A percentile compares a stretch with the other conserved stretches of the same genome.
These are phyloP conservation scores for Morone chrysops DNA, from an alignment of 2,113 vertebrate genomes.

Conservation along the genomic window DNA sequence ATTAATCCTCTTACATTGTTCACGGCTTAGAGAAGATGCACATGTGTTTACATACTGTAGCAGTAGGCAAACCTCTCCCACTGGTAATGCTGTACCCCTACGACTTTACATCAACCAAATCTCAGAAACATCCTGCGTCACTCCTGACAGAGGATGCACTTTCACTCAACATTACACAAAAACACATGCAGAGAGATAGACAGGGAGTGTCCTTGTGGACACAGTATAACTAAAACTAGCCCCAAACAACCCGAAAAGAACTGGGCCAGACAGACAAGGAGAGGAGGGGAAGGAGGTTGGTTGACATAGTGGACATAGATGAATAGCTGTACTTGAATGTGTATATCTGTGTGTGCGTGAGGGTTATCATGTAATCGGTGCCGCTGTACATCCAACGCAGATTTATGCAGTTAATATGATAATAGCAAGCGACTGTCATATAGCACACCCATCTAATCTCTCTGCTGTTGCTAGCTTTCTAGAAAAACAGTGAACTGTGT, in stretches of 20 bases:
- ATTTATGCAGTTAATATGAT: constrained; percentile 30
- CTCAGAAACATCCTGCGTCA: constrained; percentile 20
- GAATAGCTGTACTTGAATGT: neutral
- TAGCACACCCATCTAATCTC: constrained; percentile 21
- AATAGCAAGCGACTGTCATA: constrained; percentile 2
- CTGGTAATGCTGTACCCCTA: constrained; percentile 1
- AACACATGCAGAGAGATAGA: neutral
- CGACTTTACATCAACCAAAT: constrained; percentile 21
- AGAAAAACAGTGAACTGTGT: constrained; percentile 23
- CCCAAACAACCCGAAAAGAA: constrained; percentile 13
- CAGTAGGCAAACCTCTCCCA: constrained; percentile 1
- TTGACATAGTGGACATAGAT: constrained; percentile 3
- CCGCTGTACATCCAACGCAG: neutral
- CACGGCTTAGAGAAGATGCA: neutral
- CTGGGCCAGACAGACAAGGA: neutral
- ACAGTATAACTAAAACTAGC: neutral
- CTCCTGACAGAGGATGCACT: constrained; percentile 26
- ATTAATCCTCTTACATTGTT: neutral
- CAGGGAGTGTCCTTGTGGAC: neutral
- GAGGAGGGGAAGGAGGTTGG: neutral
- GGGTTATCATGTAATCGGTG: neutral
- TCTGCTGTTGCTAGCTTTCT: neutral
- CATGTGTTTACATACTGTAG: neutral
- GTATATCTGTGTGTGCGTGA: neutral
- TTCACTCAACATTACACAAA: neutral